Conservation (phyloP, 2,888 invertebrate species). For the Leptopilina myrica region DNA sequence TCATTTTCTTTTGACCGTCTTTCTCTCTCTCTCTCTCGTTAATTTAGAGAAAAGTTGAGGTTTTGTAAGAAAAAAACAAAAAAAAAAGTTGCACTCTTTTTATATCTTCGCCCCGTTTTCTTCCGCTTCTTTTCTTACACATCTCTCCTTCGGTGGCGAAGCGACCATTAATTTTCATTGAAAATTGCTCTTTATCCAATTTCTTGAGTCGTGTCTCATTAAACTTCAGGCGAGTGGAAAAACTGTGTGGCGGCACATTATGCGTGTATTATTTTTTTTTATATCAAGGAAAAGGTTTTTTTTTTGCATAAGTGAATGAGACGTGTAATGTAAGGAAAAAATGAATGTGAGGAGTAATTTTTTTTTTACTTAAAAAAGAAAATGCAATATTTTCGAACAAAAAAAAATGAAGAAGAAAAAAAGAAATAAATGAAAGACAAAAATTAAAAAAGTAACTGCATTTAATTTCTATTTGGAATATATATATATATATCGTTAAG, state of each 20-base stretch:
- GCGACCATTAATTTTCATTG: conserved; percentile 69
- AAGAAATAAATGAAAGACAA: conserved; percentile 31
- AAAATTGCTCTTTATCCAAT: conserved; percentile 76
- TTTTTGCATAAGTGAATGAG: too few relatives aligned
- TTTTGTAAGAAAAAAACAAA: conserved; percentile 29
- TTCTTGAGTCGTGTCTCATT: conserved; percentile 75
- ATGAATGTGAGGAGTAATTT: conserved; percentile 38
- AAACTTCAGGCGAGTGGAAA: conserved; percentile 69
- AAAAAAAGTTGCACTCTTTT: conserved; percentile 49
- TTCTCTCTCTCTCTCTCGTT: conserved; percentile 54
- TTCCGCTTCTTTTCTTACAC: conserved; percentile 48
- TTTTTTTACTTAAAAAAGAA: conserved; percentile 46
- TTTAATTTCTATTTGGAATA: conserved; percentile 46
- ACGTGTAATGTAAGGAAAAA: conserved; percentile 43
- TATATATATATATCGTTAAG: conserved; percentile 60
- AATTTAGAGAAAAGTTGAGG: conserved; percentile 57
- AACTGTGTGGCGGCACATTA: conserved; percentile 63
- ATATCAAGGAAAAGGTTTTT: conserved; percentile 48
- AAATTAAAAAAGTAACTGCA: conserved; percentile 50
- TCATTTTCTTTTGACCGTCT: conserved; percentile 60
- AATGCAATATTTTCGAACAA: conserved; percentile 49
- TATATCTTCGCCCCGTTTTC: conserved; percentile 48
- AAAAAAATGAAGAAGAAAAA: conserved; percentile 43
- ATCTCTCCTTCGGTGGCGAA: conserved; percentile 50
- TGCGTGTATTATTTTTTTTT: conserved; percentile 48